Conservation (phyloP, 2,888 invertebrate genomes). For the Willowsia nigromaculata region DNA sequence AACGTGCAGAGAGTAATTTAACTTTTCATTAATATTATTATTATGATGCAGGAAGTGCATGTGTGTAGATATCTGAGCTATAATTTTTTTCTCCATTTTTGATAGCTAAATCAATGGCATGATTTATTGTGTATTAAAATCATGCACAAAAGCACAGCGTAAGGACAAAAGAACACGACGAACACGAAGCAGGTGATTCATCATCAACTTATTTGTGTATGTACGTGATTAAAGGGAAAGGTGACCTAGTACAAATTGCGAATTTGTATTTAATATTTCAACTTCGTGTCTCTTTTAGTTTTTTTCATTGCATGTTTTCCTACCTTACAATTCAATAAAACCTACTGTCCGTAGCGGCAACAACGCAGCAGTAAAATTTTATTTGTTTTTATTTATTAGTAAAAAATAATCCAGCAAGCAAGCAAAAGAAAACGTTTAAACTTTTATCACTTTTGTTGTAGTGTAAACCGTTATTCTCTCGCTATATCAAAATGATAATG, state of each 20-base stretch:
- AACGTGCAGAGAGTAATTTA: constrained; percentile 13
- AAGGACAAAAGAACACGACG: constrained; percentile 16
- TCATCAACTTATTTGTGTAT: not conserved
- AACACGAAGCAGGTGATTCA: constrained; percentile 8
- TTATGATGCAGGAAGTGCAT: constrained; percentile 14
- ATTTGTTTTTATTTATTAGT: constrained; percentile 6
- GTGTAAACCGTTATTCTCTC: not conserved
- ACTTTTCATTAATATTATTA: constrained; percentile 33
- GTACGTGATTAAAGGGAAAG: not conserved
- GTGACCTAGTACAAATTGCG: constrained; percentile 22
- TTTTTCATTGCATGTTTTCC: too few species aligned
- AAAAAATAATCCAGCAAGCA: not conserved
- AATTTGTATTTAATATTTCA: constrained; percentile 2
- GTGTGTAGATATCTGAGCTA: not conserved
- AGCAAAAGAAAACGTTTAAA: not conserved
- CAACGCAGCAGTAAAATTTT: not conserved
- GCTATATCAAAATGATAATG: constrained; percentile 7
- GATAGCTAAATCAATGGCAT: constrained; percentile 18
- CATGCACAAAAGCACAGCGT: not conserved
- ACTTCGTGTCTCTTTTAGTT: not conserved
- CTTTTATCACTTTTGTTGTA: not conserved
- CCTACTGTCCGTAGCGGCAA: not conserved
- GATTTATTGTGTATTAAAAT: constrained; percentile 41
- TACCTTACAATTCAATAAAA: not conserved
- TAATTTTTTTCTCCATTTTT: not conserved